A percentile compares a stretch with the other conserved stretches of the same genome.
These are phyloP conservation scores for Ptychoptera contaminata DNA, from an alignment of 2,888 invertebrate species.

Conservation along the genomic window DNA sequence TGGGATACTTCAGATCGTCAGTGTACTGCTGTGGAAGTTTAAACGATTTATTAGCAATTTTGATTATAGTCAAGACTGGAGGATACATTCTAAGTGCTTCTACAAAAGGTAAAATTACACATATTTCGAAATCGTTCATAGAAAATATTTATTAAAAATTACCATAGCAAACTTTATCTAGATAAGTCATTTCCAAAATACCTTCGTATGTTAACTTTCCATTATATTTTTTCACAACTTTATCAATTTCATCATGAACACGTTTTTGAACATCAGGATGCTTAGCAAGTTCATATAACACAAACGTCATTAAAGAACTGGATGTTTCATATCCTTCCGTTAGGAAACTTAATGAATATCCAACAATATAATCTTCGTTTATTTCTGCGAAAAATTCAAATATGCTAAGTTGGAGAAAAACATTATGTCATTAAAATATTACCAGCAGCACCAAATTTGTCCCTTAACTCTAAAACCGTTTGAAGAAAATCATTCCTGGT, in stretches of 20 bases:
- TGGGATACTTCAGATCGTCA: background rate
- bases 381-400: too few relatives aligned
- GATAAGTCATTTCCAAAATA: slow-evolving; percentile 25
- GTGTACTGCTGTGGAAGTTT: slow-evolving; percentile 6
- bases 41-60: slow-evolving; percentile 1
- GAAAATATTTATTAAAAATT: slow-evolving; percentile 1
- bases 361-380: background rate
- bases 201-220: slow-evolving; percentile 27
- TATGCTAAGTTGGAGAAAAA: too few relatives aligned
- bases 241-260: slow-evolving; percentile 24
- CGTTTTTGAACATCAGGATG: slow-evolving; percentile 28
- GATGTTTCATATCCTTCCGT: slow-evolving; percentile 34
- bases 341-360: background rate
- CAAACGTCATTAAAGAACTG: slow-evolving; percentile 25
- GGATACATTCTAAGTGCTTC: slow-evolving; percentile 11
- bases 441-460: background rate
- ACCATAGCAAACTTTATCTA: slow-evolving; percentile 29
- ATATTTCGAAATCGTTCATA: background rate
- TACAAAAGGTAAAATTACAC: background rate
- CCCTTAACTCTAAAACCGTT: background rate
- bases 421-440: too few relatives aligned
- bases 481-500: background rate
- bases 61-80: slow-evolving; percentile 8
- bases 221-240: slow-evolving; percentile 18
- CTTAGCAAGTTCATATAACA: slow-evolving; percentile 29